Conservation (phyloP, 2,797 vertebrate genomes). For the Sebastes jordani region DNA sequence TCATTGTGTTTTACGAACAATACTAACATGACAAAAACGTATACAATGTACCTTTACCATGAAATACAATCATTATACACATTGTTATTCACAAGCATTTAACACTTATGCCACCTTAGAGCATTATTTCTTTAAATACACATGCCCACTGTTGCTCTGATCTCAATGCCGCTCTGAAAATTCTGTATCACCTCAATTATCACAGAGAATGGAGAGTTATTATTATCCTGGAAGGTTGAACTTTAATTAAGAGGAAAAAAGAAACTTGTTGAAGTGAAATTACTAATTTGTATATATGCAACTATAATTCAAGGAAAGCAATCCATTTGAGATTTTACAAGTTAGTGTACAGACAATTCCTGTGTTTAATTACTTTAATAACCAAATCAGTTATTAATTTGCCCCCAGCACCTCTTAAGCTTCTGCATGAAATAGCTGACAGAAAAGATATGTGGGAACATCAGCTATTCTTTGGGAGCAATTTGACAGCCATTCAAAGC, state of each 20-base stretch:
- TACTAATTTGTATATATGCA: not conserved
- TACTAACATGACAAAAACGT: not conserved
- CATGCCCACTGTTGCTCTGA: not conserved
- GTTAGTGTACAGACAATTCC: not conserved
- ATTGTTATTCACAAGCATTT: not conserved
- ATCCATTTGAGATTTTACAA: not conserved
- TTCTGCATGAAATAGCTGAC: not conserved
- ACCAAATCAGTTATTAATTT: not conserved
- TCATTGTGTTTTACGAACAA: not conserved
- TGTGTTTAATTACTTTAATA: not conserved
- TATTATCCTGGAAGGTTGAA: slow-evolving; percentile 6
- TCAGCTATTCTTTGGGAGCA: not conserved
- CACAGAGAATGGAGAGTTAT: not conserved
- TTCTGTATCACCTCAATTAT: slow-evolving; percentile 12
- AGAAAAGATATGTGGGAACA: not conserved
- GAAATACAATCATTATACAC: not conserved
- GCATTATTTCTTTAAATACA: slow-evolving; percentile 7
- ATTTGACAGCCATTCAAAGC: not conserved
- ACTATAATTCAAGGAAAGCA: not conserved
- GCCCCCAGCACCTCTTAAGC: not conserved
- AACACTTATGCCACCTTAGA: not conserved
- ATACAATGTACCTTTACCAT: not conserved
- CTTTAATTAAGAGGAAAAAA: slow-evolving; percentile 17
- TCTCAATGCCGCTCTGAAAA: not conserved
- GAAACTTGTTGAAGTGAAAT: not conserved